A percentile compares a stretch with the other conserved stretches of the same genome.
phyloP scores from a whole-genome alignment of 2,888 invertebrate genomes.

The Drosophila melanocephala region DNA sequence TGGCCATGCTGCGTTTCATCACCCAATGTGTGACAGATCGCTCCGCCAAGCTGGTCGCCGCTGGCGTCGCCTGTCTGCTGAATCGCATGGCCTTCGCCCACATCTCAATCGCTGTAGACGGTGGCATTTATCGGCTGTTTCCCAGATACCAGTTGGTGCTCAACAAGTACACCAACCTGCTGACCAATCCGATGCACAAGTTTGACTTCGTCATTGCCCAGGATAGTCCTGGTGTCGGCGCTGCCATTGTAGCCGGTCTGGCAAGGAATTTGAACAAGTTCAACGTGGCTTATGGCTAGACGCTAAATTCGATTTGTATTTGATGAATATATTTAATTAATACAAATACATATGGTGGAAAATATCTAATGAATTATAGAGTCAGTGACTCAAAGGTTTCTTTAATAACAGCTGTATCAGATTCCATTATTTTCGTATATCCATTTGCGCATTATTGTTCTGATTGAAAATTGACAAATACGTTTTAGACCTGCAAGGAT shows the following conservation, averaged over 20 bases:
- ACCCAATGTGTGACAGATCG: constrained; percentile 94
- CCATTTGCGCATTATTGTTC: not conserved
- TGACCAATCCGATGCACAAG: constrained; percentile 30
- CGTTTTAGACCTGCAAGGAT: not conserved
- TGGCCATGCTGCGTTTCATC: constrained; percentile 94
- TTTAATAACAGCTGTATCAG: not conserved
- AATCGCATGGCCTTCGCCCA: constrained; percentile 48
- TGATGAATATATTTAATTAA: not conserved
- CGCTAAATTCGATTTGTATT: not conserved
- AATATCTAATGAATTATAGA: not conserved
- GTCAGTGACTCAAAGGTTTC: not conserved
- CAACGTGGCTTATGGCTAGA: not conserved
- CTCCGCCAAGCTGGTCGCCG: constrained; percentile 96
- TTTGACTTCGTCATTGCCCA: constrained; percentile 54
- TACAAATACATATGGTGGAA: not conserved
- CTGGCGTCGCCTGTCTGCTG: constrained; percentile 89
- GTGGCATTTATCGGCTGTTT: constrained; percentile 63
- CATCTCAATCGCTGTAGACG: constrained; percentile 57
- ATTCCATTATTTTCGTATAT: not conserved
- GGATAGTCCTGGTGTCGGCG: constrained; percentile 72
- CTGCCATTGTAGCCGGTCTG: constrained; percentile 85
- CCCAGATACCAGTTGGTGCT: constrained; percentile 47
- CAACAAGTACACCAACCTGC: constrained; percentile 11
- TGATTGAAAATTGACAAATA: not conserved
- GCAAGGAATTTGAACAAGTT: constrained; percentile 87